A percentile compares a stretch with the other conserved stretches of the same genome.
phyloP scores from a whole-genome alignment of 2,113 vertebrate genomes.

The Epinephelus cyanopodus region DNA sequence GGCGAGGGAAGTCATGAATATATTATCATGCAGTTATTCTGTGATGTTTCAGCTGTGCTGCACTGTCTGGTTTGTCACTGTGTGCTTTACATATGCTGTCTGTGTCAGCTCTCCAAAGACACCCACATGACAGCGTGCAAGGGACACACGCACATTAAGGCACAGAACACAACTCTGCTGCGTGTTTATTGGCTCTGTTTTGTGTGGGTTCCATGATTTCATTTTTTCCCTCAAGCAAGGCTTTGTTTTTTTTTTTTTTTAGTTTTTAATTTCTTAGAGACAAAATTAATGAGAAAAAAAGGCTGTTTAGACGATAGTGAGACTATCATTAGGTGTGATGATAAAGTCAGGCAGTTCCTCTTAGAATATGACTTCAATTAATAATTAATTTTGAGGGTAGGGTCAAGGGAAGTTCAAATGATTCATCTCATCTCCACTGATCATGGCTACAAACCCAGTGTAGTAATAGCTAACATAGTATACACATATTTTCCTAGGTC shows the following conservation, averaged over 20 bases:
- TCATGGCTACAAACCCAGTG: background rate
- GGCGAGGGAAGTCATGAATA: slow-evolving; percentile 53
- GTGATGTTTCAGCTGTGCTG: slow-evolving; percentile 54
- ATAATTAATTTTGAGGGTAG: slow-evolving; percentile 50
- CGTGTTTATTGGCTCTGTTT: slow-evolving; percentile 4
- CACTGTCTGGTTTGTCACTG: slow-evolving; percentile 40
- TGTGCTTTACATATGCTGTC: slow-evolving; percentile 36
- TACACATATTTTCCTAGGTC: background rate
- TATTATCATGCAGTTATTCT: slow-evolving; percentile 45
- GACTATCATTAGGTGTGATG: slow-evolving; percentile 1
- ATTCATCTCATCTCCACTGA: slow-evolving; percentile 39
- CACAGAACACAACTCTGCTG: background rate
- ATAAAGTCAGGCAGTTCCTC: slow-evolving; percentile 26
- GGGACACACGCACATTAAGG: background rate
- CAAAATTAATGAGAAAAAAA: background rate
- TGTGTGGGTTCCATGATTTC: background rate
- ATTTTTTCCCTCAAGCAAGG: background rate
- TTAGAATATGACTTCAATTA: slow-evolving; percentile 36
- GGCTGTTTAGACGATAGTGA: background rate
- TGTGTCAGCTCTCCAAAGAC: slow-evolving; percentile 29
- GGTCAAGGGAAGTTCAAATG: slow-evolving; percentile 60
- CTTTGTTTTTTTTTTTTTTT: background rate
- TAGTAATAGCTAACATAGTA: background rate
- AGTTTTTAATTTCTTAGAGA: background rate
- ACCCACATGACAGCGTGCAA: background rate